A percentile compares a stretch with the other conserved stretches of the same genome.
Conservation (phyloP, 2,797 vertebrate genomes). For the Helostoma temminkii region DNA sequence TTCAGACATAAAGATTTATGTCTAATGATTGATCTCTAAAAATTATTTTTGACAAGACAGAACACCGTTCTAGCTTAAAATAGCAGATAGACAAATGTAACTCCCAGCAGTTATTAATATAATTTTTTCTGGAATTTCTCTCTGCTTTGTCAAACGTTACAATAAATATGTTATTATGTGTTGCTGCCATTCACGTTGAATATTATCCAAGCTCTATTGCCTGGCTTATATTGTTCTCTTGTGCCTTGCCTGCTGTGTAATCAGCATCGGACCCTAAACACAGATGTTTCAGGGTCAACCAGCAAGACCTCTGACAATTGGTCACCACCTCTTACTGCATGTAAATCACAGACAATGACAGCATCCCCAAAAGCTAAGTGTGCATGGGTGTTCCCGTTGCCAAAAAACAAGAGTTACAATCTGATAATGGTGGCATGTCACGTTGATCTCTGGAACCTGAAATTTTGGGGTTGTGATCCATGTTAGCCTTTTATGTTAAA, state of each 20-base stretch:
- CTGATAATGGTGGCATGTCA: slow-evolving; percentile 37
- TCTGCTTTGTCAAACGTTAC: neutral
- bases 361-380: slow-evolving; percentile 51
- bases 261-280: slow-evolving; percentile 77
- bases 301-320: slow-evolving; percentile 75
- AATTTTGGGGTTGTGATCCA: slow-evolving; percentile 38
- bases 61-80: neutral
- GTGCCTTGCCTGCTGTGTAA: slow-evolving; percentile 66
- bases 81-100: neutral
- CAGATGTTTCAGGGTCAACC: slow-evolving; percentile 81
- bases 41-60: too few relatives aligned
- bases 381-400: slow-evolving; percentile 61
- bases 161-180: slow-evolving; percentile 3
- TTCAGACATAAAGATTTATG: slow-evolving; percentile 33
- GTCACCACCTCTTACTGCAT: slow-evolving; percentile 70
- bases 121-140: neutral
- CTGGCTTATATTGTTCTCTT: slow-evolving; percentile 22
- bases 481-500: slow-evolving; percentile 36
- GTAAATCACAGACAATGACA: slow-evolving; percentile 76
- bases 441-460: slow-evolving; percentile 48
- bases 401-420: slow-evolving; percentile 53
- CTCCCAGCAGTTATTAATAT: neutral
- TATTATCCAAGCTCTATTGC: slow-evolving; percentile 14
- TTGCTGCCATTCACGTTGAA: slow-evolving; percentile 22
- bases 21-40: slow-evolving; percentile 14